A percentile compares a stretch with the other conserved stretches of the same genome.
Conservation (phyloP, 2,113 vertebrate species). For the Equus przewalskii region DNA sequence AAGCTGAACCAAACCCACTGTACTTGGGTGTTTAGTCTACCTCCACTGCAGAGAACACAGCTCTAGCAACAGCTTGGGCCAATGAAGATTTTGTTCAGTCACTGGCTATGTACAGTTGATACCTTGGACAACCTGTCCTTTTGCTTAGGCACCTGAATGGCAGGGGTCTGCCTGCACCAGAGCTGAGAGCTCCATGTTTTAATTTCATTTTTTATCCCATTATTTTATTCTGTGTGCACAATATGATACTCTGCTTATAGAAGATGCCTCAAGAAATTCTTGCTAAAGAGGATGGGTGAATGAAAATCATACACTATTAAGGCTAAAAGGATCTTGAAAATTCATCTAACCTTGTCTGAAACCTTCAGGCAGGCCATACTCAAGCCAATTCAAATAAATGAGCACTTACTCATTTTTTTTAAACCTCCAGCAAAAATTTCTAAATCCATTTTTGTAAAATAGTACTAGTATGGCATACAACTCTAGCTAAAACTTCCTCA, state of each 20-base stretch:
- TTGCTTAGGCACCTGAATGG: constrained; percentile 85
- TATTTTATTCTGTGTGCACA: constrained; percentile 32
- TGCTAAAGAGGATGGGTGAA: not conserved
- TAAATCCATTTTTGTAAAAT: constrained; percentile 29
- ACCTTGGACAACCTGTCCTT: constrained; percentile 71
- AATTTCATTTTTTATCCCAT: not conserved
- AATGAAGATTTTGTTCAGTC: constrained; percentile 47
- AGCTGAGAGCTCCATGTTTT: constrained; percentile 18
- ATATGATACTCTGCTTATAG: not conserved
- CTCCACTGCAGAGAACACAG: constrained; percentile 29
- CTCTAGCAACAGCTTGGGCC: constrained; percentile 74
- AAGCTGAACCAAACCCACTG: constrained; percentile 41
- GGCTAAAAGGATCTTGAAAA: constrained; percentile 41
- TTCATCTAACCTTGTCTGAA: constrained; percentile 40
- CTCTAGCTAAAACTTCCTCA: not conserved
- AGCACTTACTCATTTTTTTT: not conserved
- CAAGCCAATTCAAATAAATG: constrained; percentile 51
- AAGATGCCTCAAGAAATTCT: constrained; percentile 17
- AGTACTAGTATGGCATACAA: not conserved
- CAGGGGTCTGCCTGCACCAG: constrained; percentile 71
- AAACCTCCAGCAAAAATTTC: not conserved
- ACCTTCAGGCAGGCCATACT: not conserved
- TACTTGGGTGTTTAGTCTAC: not conserved
- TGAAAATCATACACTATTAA: constrained; percentile 31
- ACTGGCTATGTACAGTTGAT: not conserved